Base-by-base conservation (phyloP, 2,888 invertebrate genomes). In the Ochropleura plecta region DNA sequence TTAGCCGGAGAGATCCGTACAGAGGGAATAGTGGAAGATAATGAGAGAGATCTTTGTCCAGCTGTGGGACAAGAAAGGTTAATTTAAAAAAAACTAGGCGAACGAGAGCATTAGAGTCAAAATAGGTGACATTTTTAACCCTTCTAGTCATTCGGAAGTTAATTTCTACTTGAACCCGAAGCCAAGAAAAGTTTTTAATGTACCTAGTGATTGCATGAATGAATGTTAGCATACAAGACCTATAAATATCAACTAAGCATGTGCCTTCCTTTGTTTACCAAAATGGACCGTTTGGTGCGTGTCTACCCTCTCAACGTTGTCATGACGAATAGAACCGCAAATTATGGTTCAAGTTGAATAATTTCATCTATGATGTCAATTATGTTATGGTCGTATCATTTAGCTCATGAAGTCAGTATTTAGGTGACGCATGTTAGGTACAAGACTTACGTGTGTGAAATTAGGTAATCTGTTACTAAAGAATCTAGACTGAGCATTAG, bases 401-500 rank as follows among this genome's bases (percentile, higher is more conserved):
- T 44, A 30, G 30, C 7, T 14, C 12, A 46, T 12, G 16, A 44
- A 59, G 8, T n/a, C 48, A 40, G 12, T 10, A 70, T 40, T 14
- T 46, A 46, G n/a, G 60, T 20, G 51, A 51, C 8, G n/a, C 8
- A 48, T 14, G 1, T 59, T 30, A 30, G 30, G 30, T 30, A 30
- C n/a, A n/a, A n/a, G n/a, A n/a, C 30, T 30, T 30, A 30, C 30
- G 30, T 30, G 30, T 30, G 30, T 44, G 16, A 60, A 51, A 55
- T 12, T 3, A 51, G 72, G 14, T 62, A 46, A 53, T 46, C 18
- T 14, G 62, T 75, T 42, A 51, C 60, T n/a, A 60, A 62, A 63
- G 12, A 49, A 64, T 30, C 48, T 73, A 46, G 42, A 57, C 42
- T 30, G 42, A 60, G 20, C 9, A 44, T 20, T 30, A 30, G 9